Evolutionary conservation across 2,888 invertebrate species (phyloP), one percentile per base, ranked within the genome.

Genomic region (Melinaea menophilus): DNA sequence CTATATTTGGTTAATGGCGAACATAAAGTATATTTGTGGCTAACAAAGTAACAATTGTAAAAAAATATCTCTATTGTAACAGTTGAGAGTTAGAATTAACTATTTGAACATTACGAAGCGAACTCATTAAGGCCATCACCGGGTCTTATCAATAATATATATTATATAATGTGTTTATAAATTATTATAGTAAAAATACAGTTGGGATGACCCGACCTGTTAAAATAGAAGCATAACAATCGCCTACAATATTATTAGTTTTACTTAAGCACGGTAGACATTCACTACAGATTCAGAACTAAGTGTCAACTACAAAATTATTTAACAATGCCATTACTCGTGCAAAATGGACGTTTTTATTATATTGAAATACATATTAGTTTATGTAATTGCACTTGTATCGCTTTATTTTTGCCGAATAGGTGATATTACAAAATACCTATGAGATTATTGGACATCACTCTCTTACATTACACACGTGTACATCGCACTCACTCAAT

Each of bases 321-420:
- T 35, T 33, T 54, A 58, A 72, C 75, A 70, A 79, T 79, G 79
- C 79, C 80, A 81, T 81, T 79, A 80, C 74, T 64, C 76, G 78
- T 79, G 80, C 79, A 85, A 82, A 81, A 85, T 87, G 88, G 88
- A 88, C 88, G 87, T 83, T 70, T 78, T 41, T 77, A 22, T 61
- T 65, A 73, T 75, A 22, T 80, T 79, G 76, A 76, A 80, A 78
- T 80, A 79, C 77, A 75, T 79, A 78, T 78, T 80, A 68, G 70
- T 69, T 73, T 76, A 79, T 79, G 82, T 88, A 88, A 88, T 88
- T 85, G 88, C 89, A 89, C 88, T 89, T 89, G 80, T 73, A 67
- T 77, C 77, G 77, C 79, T 84, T 72, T 73, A 75, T 71, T 75
- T 75, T 77, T 77, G 79, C 76, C 78, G 79, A 77, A 74, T 71